Conservation (phyloP, 1,140 invertebrate species). For the Penaeus japonicus region DNA sequence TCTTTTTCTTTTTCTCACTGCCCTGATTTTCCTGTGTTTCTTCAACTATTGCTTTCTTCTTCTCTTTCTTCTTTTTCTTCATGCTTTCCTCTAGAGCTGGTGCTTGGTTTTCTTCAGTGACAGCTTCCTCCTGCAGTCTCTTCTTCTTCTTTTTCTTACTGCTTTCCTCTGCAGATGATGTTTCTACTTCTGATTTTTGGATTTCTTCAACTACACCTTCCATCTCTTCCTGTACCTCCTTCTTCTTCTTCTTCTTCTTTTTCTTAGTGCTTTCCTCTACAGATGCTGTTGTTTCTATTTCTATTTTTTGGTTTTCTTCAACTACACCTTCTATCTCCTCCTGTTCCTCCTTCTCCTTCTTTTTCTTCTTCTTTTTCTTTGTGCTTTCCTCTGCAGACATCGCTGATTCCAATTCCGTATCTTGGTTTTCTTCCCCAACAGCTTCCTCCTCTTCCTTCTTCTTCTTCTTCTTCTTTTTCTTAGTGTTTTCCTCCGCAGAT, state of each 20-base stretch:
- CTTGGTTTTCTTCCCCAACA: not conserved
- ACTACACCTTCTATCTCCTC: slow-evolving; percentile 50
- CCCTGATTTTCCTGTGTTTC: not conserved
- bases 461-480: not conserved
- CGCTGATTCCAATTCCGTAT: not conserved
- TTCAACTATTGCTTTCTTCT: not conserved
- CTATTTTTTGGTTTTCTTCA: not conserved
- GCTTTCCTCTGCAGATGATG: not conserved
- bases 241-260: not conserved
- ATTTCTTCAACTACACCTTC: slow-evolving; percentile 23
- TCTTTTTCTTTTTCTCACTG: not conserved
- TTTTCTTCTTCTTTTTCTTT: slow-evolving; percentile 61
- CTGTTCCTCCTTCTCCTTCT: slow-evolving; percentile 62
- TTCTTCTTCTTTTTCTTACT: not conserved
- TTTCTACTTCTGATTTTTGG: not conserved
- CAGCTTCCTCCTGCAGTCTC: not conserved
- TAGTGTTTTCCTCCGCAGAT: not conserved
- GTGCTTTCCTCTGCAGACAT: not conserved
- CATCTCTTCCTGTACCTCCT: not conserved
- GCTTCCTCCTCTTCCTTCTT: not conserved
- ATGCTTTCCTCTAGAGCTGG: not conserved
- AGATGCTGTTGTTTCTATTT: not conserved
- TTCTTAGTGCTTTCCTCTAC: slow-evolving; percentile 16
- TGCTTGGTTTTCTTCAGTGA: too few relatives aligned
- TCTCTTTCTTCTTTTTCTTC: not conserved